These are phyloP conservation scores for Corythaeola cristata DNA, from an alignment of 2,113 vertebrate species.

Conservation along the genomic window DNA sequence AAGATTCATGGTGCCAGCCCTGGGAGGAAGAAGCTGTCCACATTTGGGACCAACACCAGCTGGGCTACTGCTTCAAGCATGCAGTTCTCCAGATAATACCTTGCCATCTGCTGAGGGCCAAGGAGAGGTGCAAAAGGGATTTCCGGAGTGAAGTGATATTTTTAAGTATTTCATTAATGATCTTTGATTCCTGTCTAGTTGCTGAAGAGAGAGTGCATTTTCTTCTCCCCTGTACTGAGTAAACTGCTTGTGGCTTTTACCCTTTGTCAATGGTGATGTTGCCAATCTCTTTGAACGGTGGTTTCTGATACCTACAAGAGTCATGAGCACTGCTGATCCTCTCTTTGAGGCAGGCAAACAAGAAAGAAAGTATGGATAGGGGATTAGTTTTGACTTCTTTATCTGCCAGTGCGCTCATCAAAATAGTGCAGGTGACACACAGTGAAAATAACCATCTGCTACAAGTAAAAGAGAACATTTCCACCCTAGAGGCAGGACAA, in stretches of 20 bases:
- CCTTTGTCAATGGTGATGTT: neutral
- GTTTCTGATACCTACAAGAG: neutral
- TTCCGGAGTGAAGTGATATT: neutral
- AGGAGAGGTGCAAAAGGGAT: neutral
- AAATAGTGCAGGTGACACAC: neutral
- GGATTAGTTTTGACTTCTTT: neutral
- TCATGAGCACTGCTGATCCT: neutral
- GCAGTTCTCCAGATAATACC: neutral
- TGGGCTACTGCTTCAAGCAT: neutral
- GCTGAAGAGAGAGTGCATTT: neutral
- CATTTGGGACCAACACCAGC: neutral
- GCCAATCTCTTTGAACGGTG: neutral
- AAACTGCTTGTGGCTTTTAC: neutral
- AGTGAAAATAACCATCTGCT: neutral
- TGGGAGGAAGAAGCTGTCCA: neutral
- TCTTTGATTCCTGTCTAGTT: neutral
- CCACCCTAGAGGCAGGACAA: neutral
- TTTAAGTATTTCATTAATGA: neutral
- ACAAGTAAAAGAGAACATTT: neutral
- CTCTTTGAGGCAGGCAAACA: neutral
- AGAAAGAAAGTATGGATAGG: neutral
- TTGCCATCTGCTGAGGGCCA: neutral
- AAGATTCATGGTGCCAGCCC: neutral
- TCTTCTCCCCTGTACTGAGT: neutral
- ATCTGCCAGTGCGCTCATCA: neutral